Percentiles rank a stretch among this genome's conserved stretches.
Conservation (phyloP, 2,888 invertebrate genomes). For the Orthosia cruda region DNA sequence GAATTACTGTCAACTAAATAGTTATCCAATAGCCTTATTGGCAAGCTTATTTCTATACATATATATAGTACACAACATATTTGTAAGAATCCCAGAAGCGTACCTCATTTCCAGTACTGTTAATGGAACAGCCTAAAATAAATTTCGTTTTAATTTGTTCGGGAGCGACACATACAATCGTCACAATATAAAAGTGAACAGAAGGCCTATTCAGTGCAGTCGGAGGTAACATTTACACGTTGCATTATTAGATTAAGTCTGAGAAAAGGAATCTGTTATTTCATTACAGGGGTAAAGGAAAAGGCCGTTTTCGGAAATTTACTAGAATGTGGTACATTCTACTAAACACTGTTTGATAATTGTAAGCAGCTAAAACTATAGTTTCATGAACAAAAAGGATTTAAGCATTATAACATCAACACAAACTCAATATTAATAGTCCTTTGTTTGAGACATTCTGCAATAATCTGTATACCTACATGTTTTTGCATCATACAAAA, state of each 20-base stretch:
- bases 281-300: background rate
- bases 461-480: background rate
- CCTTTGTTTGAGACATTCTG: background rate
- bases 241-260: slow-evolving; percentile 20
- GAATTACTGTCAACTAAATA: background rate
- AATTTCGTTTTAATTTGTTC: slow-evolving; percentile 52
- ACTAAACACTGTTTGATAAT: background rate
- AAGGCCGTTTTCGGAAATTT: background rate
- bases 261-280: slow-evolving; percentile 1
- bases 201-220: slow-evolving; percentile 24
- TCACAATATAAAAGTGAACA: background rate
- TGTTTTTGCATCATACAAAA: too few species aligned
- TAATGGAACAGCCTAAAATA: slow-evolving; percentile 53
- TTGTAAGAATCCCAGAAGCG: slow-evolving; percentile 16
- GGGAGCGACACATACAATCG: slow-evolving; percentile 13
- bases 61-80: slow-evolving; percentile 6
- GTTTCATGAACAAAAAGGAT: too few species aligned
- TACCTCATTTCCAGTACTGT: slow-evolving; percentile 33
- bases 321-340: background rate
- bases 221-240: background rate
- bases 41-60: background rate
- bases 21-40: background rate
- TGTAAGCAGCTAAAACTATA: too few species aligned
- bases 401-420: too few species aligned
- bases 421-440: background rate